phyloP scores from a whole-genome alignment of 2,797 vertebrate genomes.

The Enteromius unitaeniatus region DNA sequence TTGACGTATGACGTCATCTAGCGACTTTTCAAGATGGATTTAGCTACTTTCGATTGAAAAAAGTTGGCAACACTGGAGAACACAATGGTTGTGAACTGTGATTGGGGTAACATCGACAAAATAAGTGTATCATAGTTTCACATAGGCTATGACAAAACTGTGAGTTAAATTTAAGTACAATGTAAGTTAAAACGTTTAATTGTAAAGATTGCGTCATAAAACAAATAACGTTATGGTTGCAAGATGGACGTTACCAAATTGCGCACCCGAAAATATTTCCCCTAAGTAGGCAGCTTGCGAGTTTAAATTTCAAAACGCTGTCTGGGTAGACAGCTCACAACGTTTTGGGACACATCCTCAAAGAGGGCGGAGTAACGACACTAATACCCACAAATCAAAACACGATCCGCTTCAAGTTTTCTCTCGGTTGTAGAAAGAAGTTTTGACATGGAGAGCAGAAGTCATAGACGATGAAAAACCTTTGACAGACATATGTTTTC shows the following conservation, averaged over 20 bases:
- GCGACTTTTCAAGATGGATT: too few species aligned
- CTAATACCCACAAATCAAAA: conserved; percentile 52
- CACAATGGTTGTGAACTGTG: not conserved
- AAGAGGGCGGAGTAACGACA: conserved; percentile 43
- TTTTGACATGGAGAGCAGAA: conserved; percentile 32
- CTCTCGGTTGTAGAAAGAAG: conserved; percentile 15
- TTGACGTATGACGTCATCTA: too few species aligned
- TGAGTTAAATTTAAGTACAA: not conserved
- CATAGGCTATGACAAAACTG: not conserved
- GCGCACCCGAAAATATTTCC: not conserved
- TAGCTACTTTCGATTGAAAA: too few species aligned
- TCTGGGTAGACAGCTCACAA: conserved; percentile 12
- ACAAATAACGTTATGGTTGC: not conserved
- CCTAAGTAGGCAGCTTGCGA: not conserved
- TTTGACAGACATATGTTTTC: conserved; percentile 26
- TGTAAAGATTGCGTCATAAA: not conserved
- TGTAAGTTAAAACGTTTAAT: not conserved
- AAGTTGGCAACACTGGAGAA: not conserved
- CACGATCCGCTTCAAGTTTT: conserved; percentile 50
- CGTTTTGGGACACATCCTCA: not conserved
- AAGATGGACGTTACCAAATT: not conserved
- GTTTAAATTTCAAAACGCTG: not conserved
- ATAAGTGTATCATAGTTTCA: not conserved
- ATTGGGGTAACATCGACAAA: not conserved
- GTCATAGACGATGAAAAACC: conserved; percentile 19